phyloP scores from a whole-genome alignment of 2,113 vertebrate species.

The Rhinolophus sinicus region DNA sequence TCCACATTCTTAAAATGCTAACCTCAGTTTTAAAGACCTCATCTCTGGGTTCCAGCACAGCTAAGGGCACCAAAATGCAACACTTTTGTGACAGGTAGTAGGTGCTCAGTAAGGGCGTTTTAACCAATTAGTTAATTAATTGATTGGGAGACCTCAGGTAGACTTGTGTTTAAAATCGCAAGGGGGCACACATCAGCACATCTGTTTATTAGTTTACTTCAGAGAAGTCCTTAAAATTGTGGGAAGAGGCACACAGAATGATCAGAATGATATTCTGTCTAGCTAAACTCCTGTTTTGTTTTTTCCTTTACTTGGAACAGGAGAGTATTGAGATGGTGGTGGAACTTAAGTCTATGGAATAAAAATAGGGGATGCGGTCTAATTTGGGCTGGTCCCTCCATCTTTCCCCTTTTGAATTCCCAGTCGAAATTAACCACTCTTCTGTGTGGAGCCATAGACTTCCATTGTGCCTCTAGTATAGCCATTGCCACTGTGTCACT shows the following conservation, averaged over 20 bases:
- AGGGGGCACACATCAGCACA: not conserved
- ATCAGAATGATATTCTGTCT: not conserved
- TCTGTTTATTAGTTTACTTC: not conserved
- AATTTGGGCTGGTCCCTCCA: not conserved
- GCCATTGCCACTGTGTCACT: not conserved
- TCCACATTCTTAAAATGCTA: not conserved
- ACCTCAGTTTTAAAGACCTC: not conserved
- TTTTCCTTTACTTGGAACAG: not conserved
- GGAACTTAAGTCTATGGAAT: not conserved
- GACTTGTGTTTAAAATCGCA: not conserved
- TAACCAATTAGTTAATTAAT: not conserved
- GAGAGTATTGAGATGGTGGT: not conserved
- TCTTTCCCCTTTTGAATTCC: not conserved
- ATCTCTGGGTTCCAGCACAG: not conserved
- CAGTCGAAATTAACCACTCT: not conserved
- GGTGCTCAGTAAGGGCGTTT: not conserved
- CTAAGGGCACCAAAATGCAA: not conserved
- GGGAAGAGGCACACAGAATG: not conserved
- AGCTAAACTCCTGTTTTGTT: not conserved
- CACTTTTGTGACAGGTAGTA: not conserved
- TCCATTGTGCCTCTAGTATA: fast-evolving
- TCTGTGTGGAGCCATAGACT: not conserved
- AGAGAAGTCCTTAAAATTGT: not conserved
- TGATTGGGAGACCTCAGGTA: not conserved
- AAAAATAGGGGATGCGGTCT: not conserved